Conservation (phyloP, 2,797 vertebrate species). For the Myotis pilosus region DNA sequence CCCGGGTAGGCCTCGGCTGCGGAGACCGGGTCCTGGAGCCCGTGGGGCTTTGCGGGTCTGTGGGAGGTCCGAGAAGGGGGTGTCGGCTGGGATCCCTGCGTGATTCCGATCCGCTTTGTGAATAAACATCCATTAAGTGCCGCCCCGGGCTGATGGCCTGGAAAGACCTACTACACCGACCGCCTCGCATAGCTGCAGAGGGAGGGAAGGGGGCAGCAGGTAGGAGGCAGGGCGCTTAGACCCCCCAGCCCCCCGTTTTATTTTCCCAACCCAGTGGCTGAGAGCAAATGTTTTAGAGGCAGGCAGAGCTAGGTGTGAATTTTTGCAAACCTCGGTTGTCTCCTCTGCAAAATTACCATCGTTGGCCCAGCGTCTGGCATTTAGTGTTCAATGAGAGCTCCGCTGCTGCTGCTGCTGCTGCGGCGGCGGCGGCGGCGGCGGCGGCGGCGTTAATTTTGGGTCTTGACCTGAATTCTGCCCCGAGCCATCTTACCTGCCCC, state of each 20-base stretch:
- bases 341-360: neutral
- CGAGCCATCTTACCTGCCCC: neutral
- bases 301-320: neutral
- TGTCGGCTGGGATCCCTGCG: neutral
- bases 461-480: neutral
- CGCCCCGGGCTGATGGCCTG: neutral
- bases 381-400: neutral
- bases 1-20: neutral
- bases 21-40: neutral
- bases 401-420: neutral
- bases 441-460: neutral
- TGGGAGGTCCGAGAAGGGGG: neutral
- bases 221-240: accelerated
- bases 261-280: neutral
- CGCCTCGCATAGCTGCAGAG: neutral
- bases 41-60: neutral
- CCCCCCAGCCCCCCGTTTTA: neutral
- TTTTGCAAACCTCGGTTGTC: neutral
- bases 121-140: neutral
- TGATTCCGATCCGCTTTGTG: neutral
- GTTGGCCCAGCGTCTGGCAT: neutral
- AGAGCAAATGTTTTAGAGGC: neutral
- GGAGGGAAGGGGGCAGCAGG: neutral
- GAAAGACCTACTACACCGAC: neutral
- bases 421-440: too few relatives aligned